Evolutionary conservation across 2,888 invertebrate genomes (phyloP).

Genomic region (Hemicrepidius hirtus): DNA sequence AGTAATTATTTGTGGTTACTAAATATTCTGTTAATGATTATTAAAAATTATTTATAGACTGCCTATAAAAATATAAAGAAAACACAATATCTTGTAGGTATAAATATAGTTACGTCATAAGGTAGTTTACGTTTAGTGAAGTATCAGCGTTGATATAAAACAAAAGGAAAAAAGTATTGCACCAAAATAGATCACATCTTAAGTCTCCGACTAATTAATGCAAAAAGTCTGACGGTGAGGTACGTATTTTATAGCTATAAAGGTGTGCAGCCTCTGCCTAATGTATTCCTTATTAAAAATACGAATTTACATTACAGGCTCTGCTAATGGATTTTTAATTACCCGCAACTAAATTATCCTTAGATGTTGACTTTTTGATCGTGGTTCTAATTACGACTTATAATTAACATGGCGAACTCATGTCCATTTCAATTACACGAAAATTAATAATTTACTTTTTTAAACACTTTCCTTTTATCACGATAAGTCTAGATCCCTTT

Average conservation of each 20-base stretch:
- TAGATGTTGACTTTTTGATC: slow-evolving; percentile 69
- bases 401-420: slow-evolving; percentile 69
- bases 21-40: no score
- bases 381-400: slow-evolving; percentile 68
- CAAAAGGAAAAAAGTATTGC: slow-evolving; percentile 17
- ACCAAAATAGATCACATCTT: slow-evolving; percentile 37
- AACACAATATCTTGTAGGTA: no score
- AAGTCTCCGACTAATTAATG: slow-evolving; percentile 47
- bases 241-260: slow-evolving; percentile 51
- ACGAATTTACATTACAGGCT: slow-evolving; percentile 69
- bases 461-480: slow-evolving; percentile 48
- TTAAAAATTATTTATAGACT: no score
- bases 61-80: no score
- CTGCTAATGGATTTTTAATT: slow-evolving; percentile 72
- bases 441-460: slow-evolving; percentile 64
- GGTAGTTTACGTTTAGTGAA: slow-evolving; percentile 3
- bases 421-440: slow-evolving; percentile 70
- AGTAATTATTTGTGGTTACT: no score
- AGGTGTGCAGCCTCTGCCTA: slow-evolving; percentile 53
- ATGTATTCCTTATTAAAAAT: slow-evolving; percentile 68
- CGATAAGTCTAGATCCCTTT: slow-evolving; percentile 18
- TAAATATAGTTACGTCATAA: not conserved
- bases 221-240: slow-evolving; percentile 49
- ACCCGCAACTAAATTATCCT: slow-evolving; percentile 69
- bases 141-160: slow-evolving; percentile 12